Conservation (phyloP, 30 jellyfish, hydroid and myxozoan genomes). For the Chironex yamaguchii region DNA sequence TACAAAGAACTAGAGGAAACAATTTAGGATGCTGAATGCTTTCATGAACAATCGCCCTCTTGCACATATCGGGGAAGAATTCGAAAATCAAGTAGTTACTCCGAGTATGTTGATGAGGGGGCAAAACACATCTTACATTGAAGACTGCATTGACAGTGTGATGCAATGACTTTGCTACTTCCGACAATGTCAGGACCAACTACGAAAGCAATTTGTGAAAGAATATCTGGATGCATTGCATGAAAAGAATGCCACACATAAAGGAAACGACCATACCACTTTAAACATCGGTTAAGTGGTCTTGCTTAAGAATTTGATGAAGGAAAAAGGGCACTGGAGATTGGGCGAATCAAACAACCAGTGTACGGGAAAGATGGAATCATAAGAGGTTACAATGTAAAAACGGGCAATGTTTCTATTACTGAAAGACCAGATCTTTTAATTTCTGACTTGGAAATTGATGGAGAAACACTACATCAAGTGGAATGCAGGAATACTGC, state of each 20-base stretch:
- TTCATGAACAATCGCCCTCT: constrained; percentile 76
- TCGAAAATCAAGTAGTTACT: constrained; percentile 44
- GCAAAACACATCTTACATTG: constrained; percentile 8
- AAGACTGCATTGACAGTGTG: constrained; percentile 29
- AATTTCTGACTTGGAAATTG: not conserved
- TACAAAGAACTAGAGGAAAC: constrained; percentile 67
- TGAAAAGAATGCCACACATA: not conserved
- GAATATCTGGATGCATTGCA: not conserved
- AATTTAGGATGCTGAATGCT: constrained; percentile 57
- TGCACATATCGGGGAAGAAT: constrained; percentile 60
- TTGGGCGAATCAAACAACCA: no score
- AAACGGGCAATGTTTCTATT: no score
- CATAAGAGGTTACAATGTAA: no score
- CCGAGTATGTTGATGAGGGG: constrained; percentile 54
- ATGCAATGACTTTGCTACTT: not conserved
- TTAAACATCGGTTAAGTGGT: no score
- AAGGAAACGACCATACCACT: no score
- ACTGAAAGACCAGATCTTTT: not conserved
- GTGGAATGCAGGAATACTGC: no score
- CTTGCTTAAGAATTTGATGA: no score
- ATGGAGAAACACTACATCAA: no score
- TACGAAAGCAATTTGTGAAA: not conserved
- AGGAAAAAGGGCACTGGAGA: no score
- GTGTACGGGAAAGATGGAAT: no score
- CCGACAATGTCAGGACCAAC: not conserved